Evolutionary conservation across 2,888 invertebrate species (phyloP), one percentile per base, ranked within the genome.

Genomic region (Dusona sp.): DNA sequence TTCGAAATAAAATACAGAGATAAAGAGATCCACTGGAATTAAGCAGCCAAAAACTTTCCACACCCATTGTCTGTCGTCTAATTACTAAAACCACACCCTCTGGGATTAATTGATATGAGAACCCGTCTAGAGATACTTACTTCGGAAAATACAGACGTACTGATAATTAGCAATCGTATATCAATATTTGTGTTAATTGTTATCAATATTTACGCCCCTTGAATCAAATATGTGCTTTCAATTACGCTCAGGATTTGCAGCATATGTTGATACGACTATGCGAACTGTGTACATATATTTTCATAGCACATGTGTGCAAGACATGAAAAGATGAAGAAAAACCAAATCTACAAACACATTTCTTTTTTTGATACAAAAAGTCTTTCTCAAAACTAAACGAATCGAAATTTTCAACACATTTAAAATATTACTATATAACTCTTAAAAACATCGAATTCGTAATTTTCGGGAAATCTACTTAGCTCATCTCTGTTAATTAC

Each of bases 131-230:
- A n/a, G n/a, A 42, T 42, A 22, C 22, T 11, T 42, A n/a, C 11
- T 42, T 13, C 38, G n/a, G 42, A 25, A 68, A 42, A 38, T 25
- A 68, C 25, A 16, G 13, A 38, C 25, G 42, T 25, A 6, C 33
- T 1, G 22, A 67, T 67, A 11, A 33, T 67, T 42, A 11, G 25
- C 67, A 42, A 25, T 25, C n/a, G 38, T 13, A 25, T 22, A 67
- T 67, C 67, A 38, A 61, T 61, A 13, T 42, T 22, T 42, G 67
- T 9, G 22, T 67, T 22, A 68, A 68, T 42, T 42, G 38, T 25
- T 68, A 45, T 22, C 42, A 16, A 68, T 25, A 68, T 68, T 25
- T 42, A 36, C 42, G 42, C 68, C 68, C 68, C 68, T 22, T 16
- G 1, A 22, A 68, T 42, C 68, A 16, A 68, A 68, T 68, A 42